Percentiles rank a stretch among this genome's conserved stretches.
phyloP scores from a whole-genome alignment of 2,888 invertebrate species.

The Caenorhabditis sp. region DNA sequence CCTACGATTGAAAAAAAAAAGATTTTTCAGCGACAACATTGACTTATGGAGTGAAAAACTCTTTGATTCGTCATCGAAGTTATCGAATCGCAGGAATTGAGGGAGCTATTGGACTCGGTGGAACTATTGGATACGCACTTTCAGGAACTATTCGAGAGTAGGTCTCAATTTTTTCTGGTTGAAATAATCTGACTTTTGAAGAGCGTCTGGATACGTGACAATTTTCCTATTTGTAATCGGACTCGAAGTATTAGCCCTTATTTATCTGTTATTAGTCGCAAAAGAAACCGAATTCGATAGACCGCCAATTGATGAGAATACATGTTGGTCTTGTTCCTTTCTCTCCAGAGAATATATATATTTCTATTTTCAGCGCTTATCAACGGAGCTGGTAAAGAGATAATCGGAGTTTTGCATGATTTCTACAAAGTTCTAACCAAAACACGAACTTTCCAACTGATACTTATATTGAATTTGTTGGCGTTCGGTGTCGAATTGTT shows the following conservation, averaged over 20 bases:
- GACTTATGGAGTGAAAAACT: conserved; percentile 71
- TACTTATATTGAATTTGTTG: conserved; percentile 51
- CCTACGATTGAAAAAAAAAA: background rate
- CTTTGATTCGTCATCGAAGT: conserved; percentile 62
- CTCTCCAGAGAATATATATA: background rate
- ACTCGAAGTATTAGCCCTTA: conserved; percentile 63
- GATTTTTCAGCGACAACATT: conserved; percentile 65
- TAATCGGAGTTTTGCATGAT: conserved; percentile 33
- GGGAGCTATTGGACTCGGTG: conserved; percentile 71
- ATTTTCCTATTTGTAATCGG: conserved; percentile 68
- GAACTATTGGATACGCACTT: conserved; percentile 70
- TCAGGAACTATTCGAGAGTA: conserved; percentile 71
- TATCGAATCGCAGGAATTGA: conserved; percentile 71
- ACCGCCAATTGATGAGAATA: conserved; percentile 15
- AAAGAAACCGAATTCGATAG: conserved; percentile 38
- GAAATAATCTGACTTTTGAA: conserved; percentile 28
- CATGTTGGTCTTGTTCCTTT: conserved; percentile 15
- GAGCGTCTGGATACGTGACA: conserved; percentile 70
- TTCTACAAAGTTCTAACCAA: conserved; percentile 45
- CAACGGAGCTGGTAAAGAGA: conserved; percentile 26
- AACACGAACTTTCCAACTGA: conserved; percentile 28
- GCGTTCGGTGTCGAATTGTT: conserved; percentile 61
- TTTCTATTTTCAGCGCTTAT: conserved; percentile 20
- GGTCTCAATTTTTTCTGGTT: conserved; percentile 6
- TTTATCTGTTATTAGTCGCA: conserved; percentile 66